Base-by-base conservation (phyloP, 1,140 invertebrate genomes). In the Lineus longissimus region DNA sequence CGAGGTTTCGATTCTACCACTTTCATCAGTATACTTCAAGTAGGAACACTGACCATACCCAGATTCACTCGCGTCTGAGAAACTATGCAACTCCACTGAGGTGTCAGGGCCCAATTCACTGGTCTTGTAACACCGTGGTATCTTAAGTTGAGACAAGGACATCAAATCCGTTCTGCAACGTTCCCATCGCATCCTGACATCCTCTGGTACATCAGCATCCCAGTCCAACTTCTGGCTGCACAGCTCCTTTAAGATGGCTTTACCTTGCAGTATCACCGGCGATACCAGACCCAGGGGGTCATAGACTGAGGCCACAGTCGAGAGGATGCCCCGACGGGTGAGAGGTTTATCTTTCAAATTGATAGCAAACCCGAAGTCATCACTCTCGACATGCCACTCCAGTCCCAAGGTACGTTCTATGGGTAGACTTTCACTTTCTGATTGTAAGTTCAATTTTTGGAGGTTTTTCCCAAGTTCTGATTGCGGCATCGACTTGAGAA, bases 11-110 rank as follows among this genome's bases (percentile, higher is more conserved):
- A 64, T 40, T 25, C 43, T 56, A 9, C 33, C 45, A 2, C 41
- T 25, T 23, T 55, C 31, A 2, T 57, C 56, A 2, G 45, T 22
- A 30, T 17, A 40, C 36, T 62, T 45, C 29, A 67, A 2, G 23
- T 64, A 67, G n/a, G 4, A 30, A 40, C 61, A 64, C 23, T 59
- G 56, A 22, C 65, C 62, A 64, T 64, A 67, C n/a, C 61, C 62
- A 55, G 22, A 29, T 25, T 6, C 30, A 56, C 62, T 64, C n/a
- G 56, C 62, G 60, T 67, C 65, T 6, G 62, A 64, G 45, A 67
- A 67, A 55, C 64, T 45, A 55, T 67, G 65, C 55, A 67, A 43
- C 17, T 61, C 47, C 4, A 4, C 7, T 23, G 22, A 13, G 2
- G 25, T 27, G 4, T 19, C 41, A 23, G 11, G 2, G 22, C 47